Conservation (phyloP, 2,113 vertebrate genomes). For the Phrynosoma blainvillii region DNA sequence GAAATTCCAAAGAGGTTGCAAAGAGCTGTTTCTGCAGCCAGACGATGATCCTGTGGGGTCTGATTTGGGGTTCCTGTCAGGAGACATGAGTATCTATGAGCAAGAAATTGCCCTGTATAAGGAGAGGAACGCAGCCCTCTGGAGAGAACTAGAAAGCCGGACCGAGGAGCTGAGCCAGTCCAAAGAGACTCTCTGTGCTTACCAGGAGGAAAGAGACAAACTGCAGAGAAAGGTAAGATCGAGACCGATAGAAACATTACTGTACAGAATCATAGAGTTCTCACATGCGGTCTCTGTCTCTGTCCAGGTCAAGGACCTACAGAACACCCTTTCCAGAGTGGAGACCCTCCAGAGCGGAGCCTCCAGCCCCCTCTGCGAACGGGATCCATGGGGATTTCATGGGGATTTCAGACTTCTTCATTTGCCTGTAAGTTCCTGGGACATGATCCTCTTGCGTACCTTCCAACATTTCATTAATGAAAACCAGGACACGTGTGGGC, state of each 20-base stretch:
- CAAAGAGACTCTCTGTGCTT: constrained; percentile 53
- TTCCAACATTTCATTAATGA: no score
- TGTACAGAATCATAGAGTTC: no score
- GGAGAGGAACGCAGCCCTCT: constrained; percentile 72
- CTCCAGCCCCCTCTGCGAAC: neutral
- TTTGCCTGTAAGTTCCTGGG: no score
- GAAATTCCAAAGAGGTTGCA: neutral
- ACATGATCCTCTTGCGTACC: no score
- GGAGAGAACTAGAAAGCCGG: constrained; percentile 57
- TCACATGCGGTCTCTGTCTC: neutral
- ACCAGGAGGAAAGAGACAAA: constrained; percentile 77
- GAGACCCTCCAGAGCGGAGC: neutral
- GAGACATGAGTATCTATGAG: constrained; percentile 56
- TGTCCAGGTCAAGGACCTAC: constrained; percentile 77
- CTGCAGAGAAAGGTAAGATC: constrained; percentile 74
- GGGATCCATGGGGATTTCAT: constrained; percentile 37
- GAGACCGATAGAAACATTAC: no score
- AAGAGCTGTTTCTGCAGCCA: neutral
- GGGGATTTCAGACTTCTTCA: constrained; percentile 29
- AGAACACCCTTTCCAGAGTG: constrained; percentile 72
- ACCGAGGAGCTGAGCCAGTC: constrained; percentile 74
- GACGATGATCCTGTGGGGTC: constrained; percentile 52
- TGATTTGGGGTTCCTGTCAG: constrained; percentile 53
- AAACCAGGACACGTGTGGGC: no score
- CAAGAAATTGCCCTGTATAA: constrained; percentile 58